phyloP scores from a whole-genome alignment of 2,113 vertebrate genomes.

The Octodon degus region DNA sequence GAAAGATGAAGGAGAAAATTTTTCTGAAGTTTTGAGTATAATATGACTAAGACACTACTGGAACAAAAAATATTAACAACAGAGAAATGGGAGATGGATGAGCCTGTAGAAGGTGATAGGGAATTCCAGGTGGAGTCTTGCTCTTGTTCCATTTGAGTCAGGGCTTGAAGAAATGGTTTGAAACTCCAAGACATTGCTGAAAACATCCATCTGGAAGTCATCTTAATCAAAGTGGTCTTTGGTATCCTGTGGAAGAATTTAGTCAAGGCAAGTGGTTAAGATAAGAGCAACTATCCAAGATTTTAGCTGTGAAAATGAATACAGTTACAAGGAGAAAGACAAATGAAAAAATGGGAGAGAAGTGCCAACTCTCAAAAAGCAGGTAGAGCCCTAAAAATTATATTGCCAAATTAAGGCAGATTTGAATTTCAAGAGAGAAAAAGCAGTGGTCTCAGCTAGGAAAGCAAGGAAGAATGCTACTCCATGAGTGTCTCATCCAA shows the following conservation, averaged over 20 bases:
- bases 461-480: background rate
- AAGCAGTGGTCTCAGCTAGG: constrained; percentile 22
- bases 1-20: background rate
- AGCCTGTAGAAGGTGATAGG: background rate
- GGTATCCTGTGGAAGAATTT: background rate
- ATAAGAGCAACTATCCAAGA: background rate
- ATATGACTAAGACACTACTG: background rate
- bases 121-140: background rate
- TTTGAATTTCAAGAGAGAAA: constrained; percentile 27
- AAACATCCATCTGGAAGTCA: background rate
- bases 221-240: background rate
- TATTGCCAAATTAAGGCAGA: background rate
- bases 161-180: background rate
- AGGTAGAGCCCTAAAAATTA: background rate
- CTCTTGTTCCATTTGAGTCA: background rate
- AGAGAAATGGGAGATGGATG: background rate
- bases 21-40: background rate
- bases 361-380: background rate
- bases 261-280: background rate
- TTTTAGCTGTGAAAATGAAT: background rate
- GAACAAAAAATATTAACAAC: background rate
- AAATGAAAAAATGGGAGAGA: background rate
- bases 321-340: background rate
- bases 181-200: constrained; percentile 10
- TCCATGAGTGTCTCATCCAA: background rate